Base-by-base conservation (phyloP, 2,797 vertebrate genomes). In the Enteromius afrohamiltoni region DNA sequence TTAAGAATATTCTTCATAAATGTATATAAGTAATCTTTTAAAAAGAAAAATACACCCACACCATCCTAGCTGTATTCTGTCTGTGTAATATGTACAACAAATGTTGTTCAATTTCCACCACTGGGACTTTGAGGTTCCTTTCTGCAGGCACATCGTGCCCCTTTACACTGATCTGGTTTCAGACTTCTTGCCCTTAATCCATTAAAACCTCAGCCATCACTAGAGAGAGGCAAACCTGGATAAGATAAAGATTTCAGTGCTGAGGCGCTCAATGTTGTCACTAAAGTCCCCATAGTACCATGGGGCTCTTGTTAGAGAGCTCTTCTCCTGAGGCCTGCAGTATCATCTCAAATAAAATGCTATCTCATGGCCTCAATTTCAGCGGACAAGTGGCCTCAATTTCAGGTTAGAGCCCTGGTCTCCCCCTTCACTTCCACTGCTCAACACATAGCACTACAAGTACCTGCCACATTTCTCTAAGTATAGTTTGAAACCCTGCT, bases 321-420 rank as follows among this genome's bases (percentile, higher is more conserved):
- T 69, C n/a, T 76, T 81, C 37, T 77, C 80, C 86, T 64, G 34
- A 82, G 85, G 82, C 80, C 87, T 84, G 86, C 80, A 89, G 88
- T 87, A 87, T 77, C 64, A 88, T 91, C 87, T 89, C 86, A 86
- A 88, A 90, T 90, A 87, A 92, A 93, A 93, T 88, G 88, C 87
- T 87, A 90, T 91, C 86, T 88, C 87, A 87, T 90, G 91, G 90
- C 92, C 92, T 64, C 92, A 92, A 92, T 93, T 91, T 92, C 90
- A 83, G 85, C 84, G 71, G 83, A 89, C 90, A 90, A 85, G 89
- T 91, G 93, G 91, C 90, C 90, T 90, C 92, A 92, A 91, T 93
- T 92, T 93, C 87, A 90, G 87, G 85, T 86, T 86, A 80, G 89
- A 88, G 90, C 83, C 79, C 23, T 19, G 40, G 65, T 42, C 58